phyloP scores from a whole-genome alignment of 2,888 invertebrate genomes.

The Acleris emargana region DNA sequence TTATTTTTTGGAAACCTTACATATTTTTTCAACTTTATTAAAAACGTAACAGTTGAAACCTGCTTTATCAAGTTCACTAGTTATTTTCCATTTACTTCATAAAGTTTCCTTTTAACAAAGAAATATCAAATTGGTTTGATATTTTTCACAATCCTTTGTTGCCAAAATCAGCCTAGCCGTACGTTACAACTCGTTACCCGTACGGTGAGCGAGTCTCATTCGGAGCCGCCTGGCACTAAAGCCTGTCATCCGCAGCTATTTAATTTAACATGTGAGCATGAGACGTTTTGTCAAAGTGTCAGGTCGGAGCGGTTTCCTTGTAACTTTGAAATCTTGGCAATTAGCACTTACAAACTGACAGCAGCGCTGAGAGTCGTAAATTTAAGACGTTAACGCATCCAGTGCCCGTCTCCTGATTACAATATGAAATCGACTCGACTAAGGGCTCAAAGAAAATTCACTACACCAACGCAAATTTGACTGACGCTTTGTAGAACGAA shows the following conservation, averaged over 20 bases:
- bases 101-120: too few species aligned
- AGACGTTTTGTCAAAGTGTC: slow-evolving; percentile 32
- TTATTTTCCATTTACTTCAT: too few species aligned
- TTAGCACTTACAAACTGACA: slow-evolving; percentile 29
- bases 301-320: slow-evolving; percentile 19
- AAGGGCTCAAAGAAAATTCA: background rate
- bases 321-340: slow-evolving; percentile 34
- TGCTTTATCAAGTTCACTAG: too few species aligned
- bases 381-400: slow-evolving; percentile 3
- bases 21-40: too few species aligned
- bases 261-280: slow-evolving; percentile 32
- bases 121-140: too few species aligned
- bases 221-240: slow-evolving; percentile 4
- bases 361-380: slow-evolving; percentile 21
- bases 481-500: too few species aligned
- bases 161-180: background rate
- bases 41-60: too few species aligned
- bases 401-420: background rate
- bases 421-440: background rate
- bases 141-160: background rate
- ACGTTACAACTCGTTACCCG: too few species aligned
- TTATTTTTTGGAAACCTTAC: too few species aligned
- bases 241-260: slow-evolving; percentile 30
- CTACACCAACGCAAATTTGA: too few species aligned
- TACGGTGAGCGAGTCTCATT: background rate